These are phyloP conservation scores for Pachyseris speciosa DNA, from an alignment of 64 coral and sea anemone species.

Conservation along the genomic window DNA sequence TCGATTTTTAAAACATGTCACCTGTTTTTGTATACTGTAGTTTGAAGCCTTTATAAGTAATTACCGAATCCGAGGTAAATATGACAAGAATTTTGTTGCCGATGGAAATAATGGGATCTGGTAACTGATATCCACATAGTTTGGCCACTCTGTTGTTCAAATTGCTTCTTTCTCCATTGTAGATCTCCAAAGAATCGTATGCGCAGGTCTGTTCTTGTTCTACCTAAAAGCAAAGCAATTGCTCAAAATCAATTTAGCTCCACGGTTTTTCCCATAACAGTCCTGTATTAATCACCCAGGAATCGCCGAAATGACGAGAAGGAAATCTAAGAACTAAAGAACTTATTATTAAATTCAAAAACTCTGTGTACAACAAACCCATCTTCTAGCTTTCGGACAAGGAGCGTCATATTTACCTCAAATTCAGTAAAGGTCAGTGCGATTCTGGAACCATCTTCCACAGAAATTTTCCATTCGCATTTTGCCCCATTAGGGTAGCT, in stretches of 20 bases:
- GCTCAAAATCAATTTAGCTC: too few relatives aligned
- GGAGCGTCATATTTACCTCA: conserved; percentile 21
- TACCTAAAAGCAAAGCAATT: too few relatives aligned
- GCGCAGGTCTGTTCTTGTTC: conserved; percentile 80
- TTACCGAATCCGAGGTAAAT: conserved; percentile 79
- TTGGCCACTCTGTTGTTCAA: conserved; percentile 52
- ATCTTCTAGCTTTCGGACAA: too few relatives aligned
- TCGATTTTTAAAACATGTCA: too few relatives aligned
- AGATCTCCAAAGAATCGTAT: conserved; percentile 87
- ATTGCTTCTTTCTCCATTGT: conserved; percentile 62
- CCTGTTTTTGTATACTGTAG: conserved; percentile 64
- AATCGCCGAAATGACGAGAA: too few relatives aligned
- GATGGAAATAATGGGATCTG: conserved; percentile 51
- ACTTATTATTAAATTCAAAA: too few relatives aligned
- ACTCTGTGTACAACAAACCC: too few relatives aligned
- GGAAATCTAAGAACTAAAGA: too few relatives aligned
- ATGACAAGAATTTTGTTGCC: conserved; percentile 53
- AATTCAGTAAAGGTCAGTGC: conserved; percentile 52
- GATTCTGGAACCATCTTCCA: conserved; percentile 39
- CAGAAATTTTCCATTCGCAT: conserved; percentile 56
- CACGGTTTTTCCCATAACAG: too few relatives aligned
- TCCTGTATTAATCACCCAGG: too few relatives aligned
- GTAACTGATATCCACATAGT: conserved; percentile 56
- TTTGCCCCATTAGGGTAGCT: conserved; percentile 8
- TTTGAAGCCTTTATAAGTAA: conserved; percentile 66